Evolutionary conservation across 2,797 vertebrate genomes (phyloP).

Genomic region (Microchirus variegatus): DNA sequence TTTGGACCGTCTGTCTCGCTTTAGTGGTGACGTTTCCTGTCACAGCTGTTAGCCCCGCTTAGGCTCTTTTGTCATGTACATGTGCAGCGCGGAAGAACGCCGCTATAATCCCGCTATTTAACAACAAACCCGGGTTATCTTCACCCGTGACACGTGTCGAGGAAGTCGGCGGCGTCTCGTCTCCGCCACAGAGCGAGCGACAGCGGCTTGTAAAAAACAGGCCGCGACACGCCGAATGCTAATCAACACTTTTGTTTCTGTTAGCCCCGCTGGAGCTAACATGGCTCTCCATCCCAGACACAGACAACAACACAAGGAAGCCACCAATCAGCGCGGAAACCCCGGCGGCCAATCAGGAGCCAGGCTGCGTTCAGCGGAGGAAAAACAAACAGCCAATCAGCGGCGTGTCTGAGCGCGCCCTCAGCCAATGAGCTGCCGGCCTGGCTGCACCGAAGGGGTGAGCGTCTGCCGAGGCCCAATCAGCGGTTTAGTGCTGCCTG

Average conservation of each 20-base stretch:
- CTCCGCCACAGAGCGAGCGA: too few relatives aligned
- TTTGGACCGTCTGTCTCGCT: not conserved
- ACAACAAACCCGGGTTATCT: not conserved
- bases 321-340: constrained; percentile 80
- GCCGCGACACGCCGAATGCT: not conserved
- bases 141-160: not conserved
- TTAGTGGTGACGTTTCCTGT: constrained; percentile 27
- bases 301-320: constrained; percentile 82
- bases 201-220: accelerated
- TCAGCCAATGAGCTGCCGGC: constrained; percentile 57
- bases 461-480: constrained; percentile 83
- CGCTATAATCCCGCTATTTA: not conserved
- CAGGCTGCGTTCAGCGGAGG: constrained; percentile 1
- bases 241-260: constrained; percentile 43
- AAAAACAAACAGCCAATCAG: constrained; percentile 41
- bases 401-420: constrained; percentile 45
- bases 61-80: constrained; percentile 50
- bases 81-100: not conserved
- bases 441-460: constrained; percentile 69
- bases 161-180: not conserved
- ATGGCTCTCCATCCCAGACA: constrained; percentile 79
- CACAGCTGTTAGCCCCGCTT: constrained; percentile 16
- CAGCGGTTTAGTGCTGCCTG: constrained; percentile 84
- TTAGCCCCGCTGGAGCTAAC: constrained; percentile 41
- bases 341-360: constrained; percentile 50